A percentile compares a stretch with the other conserved stretches of the same genome.
phyloP scores from a whole-genome alignment of 2,113 vertebrate genomes.

The Nycticryphes semicollaris region DNA sequence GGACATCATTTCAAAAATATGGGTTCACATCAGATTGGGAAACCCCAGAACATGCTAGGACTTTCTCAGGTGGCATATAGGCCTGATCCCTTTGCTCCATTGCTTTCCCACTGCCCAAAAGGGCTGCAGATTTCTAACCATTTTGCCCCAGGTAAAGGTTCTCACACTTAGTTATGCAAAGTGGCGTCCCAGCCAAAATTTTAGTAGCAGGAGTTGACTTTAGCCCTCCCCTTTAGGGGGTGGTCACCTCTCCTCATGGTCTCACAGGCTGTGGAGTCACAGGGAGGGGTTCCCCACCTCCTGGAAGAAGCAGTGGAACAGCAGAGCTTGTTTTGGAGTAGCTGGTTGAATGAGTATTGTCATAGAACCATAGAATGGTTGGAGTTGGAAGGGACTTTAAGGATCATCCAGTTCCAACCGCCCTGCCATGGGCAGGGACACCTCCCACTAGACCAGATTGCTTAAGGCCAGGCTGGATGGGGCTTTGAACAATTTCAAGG shows the following conservation, averaged over 20 bases:
- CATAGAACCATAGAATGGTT: no score
- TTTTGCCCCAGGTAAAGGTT: background rate
- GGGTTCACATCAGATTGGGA: background rate
- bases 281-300: background rate
- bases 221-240: background rate
- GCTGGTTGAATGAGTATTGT: background rate
- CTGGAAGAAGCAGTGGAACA: fast-evolving
- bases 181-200: background rate
- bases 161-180: background rate
- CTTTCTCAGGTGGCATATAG: background rate
- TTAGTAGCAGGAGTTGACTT: background rate
- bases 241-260: background rate
- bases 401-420: no score
- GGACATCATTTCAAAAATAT: background rate
- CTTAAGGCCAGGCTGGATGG: no score
- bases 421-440: no score
- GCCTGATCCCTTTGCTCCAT: background rate
- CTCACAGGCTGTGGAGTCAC: background rate
- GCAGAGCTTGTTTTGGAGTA: background rate
- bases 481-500: no score
- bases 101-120: background rate
- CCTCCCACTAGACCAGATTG: no score
- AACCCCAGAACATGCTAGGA: background rate
- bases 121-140: background rate
- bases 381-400: no score